Conservation (phyloP, 2,888 invertebrate genomes). For the Orgyia antiqua region DNA sequence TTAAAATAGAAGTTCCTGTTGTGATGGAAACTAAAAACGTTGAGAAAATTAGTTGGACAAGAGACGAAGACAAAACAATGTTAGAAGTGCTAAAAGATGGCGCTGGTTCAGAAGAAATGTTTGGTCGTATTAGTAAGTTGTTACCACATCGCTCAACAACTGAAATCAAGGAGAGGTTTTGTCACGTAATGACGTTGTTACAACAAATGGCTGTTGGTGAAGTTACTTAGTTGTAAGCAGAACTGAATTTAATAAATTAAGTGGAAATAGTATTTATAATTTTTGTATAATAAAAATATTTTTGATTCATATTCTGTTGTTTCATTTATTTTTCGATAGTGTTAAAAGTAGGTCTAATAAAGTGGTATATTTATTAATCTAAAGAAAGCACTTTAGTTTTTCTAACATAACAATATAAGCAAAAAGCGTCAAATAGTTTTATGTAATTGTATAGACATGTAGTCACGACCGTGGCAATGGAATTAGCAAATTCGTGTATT, state of each 20-base stretch:
- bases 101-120: conserved; percentile 80
- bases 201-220: conserved; percentile 78
- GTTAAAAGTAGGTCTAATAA: too few species aligned
- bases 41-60: conserved; percentile 79
- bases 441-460: too few species aligned
- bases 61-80: conserved; percentile 90
- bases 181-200: conserved; percentile 79
- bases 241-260: conserved; percentile 40
- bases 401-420: too few species aligned
- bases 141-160: conserved; percentile 74
- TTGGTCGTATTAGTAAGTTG: conserved; percentile 73
- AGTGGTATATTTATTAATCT: too few species aligned
- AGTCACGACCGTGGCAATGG: too few species aligned
- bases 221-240: conserved; percentile 51
- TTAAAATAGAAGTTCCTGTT: conserved; percentile 39
- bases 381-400: too few species aligned
- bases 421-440: too few species aligned
- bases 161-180: conserved; percentile 80
- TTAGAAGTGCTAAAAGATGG: conserved; percentile 86
- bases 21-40: conserved; percentile 21
- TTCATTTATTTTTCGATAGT: too few species aligned
- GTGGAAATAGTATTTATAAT: conserved; percentile 56
- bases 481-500: too few species aligned
- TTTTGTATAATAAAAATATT: conserved; percentile 54
- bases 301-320: conserved; percentile 14